Base-by-base conservation (phyloP, 2,113 vertebrate genomes). In the Odobenus rosmarus region DNA sequence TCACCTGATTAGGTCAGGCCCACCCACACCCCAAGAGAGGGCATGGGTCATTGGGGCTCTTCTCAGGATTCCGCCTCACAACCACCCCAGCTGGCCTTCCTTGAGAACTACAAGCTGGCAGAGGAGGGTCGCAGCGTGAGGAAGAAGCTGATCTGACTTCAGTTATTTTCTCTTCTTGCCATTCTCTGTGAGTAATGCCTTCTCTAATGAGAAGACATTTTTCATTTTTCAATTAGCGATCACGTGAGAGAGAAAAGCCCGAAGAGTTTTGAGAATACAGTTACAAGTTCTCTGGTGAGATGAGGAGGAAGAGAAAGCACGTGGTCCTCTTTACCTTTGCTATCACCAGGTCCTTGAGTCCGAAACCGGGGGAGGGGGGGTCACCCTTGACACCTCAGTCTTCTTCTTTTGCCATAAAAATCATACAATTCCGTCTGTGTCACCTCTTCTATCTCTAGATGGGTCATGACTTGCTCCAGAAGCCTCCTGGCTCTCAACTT, bases 141-240 rank as follows among this genome's bases (percentile, higher is more conserved):
- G 49, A 55, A 33, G 53, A 46, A 90, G 33, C 64, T 72, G 33
- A 77, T 69, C 36, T 61, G 59, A 61, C 79, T 61, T 77, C 51
- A 49, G 36, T 31, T 88, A 39, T 83, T 61, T 95, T 85, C 24
- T 91, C 46, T 67, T 26, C 23, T 95, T 88, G 39, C 86, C 33
- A 36, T 91, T 81, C 24, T 93, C 53, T 69, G 16, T 76, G 74
- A 97, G 21, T 72, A 95, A 90, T 90, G 61, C 26, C 57, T 96
- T 87, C 59, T 92, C 23, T 95, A 85, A 39, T 93, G 88, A 86
- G 72, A 93, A 94, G 95, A 96, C 33, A 77, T 51, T 61, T 90
- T 97, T 94, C 13, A 86, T 85, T 94, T 97, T 93, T 49, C 84
- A 97, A 96, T 91, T 95, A 79, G 31, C 81, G 67, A 95, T 53